Evolutionary conservation across 2,113 vertebrate species (phyloP), one percentile per base, ranked within the genome.

Genomic region (Oncorhynchus masou): DNA sequence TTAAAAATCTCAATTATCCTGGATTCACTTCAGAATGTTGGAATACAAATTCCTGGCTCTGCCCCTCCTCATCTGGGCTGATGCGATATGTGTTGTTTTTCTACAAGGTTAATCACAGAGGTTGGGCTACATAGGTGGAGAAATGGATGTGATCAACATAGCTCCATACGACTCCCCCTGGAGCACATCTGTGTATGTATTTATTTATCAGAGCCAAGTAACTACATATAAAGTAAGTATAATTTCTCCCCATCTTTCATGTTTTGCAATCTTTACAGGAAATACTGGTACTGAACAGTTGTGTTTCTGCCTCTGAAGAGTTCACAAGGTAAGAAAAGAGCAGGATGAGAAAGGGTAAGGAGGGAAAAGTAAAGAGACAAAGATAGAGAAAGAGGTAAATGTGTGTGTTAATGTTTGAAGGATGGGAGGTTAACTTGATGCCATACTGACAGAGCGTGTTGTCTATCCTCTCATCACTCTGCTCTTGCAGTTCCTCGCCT

Each of bases 121-220:
- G 80, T 77, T 78, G 79, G 75, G 64, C 79, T 84, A 74, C 81
- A 72, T 82, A 83, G 79, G 77, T 84, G 81, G 84, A 79, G 74
- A 87, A 85, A 88, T 82, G 75, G 68, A 83, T 86, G 82, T 88
- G 87, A 91, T 87, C 88, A 86, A 89, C 81, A 89, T 74, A 87
- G 39, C 39, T 88, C 84, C 78, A 87, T 79, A 79, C 25, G 8
- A 79, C 82, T 76, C 73, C 79, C 81, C 85, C 73, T 24, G 78
- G 68, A 81, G 83, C 75, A 9, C 70, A 65, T 79, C 75, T 87
- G 68, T 90, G 85, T 89, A 92, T 91, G 84, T 82, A 91, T 88
- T 72, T 85, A 65, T 20, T 49, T 81, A 85, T 74, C 86, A 87
- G 77, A 80, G 80, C 82, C 84, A 85, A 85, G 84, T 81, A 88